Conservation (phyloP, 2,888 invertebrate genomes). For the Conistra vaccinii region DNA sequence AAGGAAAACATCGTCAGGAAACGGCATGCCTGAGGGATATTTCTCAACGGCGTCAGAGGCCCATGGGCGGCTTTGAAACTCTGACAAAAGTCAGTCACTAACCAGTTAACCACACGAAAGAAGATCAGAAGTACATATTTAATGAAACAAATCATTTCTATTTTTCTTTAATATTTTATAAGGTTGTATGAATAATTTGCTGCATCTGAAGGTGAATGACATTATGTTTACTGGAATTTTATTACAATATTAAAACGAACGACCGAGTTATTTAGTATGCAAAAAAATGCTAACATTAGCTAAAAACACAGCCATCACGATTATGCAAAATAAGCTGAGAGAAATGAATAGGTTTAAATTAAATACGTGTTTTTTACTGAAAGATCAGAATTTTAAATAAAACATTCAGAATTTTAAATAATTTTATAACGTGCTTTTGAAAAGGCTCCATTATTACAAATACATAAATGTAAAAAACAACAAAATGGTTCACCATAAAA, state of each 20-base stretch:
- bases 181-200: not conserved
- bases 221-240: not conserved
- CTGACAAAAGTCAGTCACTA: too few relatives aligned
- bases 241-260: constrained; percentile 24
- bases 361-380: not conserved
- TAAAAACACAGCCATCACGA: not conserved
- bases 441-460: not conserved
- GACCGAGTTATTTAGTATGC: constrained; percentile 2
- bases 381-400: not conserved
- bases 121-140: not conserved
- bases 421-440: not conserved
- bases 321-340: not conserved
- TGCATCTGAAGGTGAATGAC: constrained; percentile 27
- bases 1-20: too few relatives aligned
- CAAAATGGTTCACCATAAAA: not conserved
- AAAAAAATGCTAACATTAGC: not conserved
- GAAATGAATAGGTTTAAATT: not conserved
- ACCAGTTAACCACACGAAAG: too few relatives aligned
- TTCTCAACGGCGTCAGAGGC: too few relatives aligned
- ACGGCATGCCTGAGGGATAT: too few relatives aligned
- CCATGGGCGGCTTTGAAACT: too few relatives aligned
- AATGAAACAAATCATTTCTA: not conserved
- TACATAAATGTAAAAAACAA: not conserved
- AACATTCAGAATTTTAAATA: not conserved
- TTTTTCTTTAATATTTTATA: not conserved